Conservation (phyloP, 2,888 invertebrate genomes). For the Andrena haemorrhoa region DNA sequence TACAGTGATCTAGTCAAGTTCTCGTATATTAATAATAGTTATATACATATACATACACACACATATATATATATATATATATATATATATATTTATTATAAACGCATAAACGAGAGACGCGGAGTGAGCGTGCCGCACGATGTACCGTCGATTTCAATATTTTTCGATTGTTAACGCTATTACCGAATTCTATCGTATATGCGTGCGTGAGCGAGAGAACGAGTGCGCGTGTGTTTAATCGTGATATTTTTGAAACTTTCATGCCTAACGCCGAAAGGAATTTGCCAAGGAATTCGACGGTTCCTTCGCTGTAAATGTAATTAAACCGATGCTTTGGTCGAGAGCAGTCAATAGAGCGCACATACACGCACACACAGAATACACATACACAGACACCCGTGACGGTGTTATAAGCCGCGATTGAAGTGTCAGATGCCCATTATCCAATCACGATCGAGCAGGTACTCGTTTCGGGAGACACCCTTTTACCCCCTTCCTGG, state of each 20-base stretch:
- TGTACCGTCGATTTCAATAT: conserved; percentile 64
- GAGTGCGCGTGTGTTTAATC: conserved; percentile 44
- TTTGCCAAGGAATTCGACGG: conserved; percentile 44
- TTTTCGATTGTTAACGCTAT: conserved; percentile 75
- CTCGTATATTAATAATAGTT: conserved; percentile 60
- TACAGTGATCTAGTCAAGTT: conserved; percentile 84
- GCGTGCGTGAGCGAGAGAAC: conserved; percentile 28
- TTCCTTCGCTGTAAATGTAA: conserved; percentile 54
- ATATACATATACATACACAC: conserved; percentile 26
- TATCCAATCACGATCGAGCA: conserved; percentile 43
- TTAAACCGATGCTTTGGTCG: conserved; percentile 53
- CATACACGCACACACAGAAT: background rate
- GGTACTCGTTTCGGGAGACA: conserved; percentile 43
- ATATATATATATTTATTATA: conserved; percentile 34
- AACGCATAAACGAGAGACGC: conserved; percentile 11
- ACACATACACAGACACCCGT: background rate
- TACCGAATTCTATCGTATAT: conserved; percentile 70
- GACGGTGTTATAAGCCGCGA: conserved; percentile 20
- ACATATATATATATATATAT: background rate
- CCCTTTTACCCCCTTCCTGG: conserved; percentile 33
- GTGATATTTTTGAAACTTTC: conserved; percentile 5
- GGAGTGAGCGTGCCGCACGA: conserved; percentile 42
- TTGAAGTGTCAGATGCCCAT: conserved; percentile 52
- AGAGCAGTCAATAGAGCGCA: conserved; percentile 37
- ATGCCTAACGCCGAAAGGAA: conserved; percentile 65